Percentiles rank a stretch among this genome's conserved stretches.
Conservation (phyloP, 2,888 invertebrate species). For the Alloplasta piceator region DNA sequence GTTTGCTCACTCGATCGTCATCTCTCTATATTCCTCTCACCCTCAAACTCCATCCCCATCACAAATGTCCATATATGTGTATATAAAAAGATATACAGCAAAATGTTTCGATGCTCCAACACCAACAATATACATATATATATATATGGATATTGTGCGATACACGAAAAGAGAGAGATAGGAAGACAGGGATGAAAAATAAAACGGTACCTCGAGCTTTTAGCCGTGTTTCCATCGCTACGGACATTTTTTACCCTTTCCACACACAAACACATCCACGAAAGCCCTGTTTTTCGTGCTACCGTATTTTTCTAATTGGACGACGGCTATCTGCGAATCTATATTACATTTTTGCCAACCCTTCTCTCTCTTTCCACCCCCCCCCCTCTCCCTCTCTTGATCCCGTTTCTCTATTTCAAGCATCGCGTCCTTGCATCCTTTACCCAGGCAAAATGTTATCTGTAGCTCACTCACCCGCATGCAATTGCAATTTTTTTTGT, state of each 20-base stretch:
- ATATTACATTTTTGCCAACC: conserved; percentile 70
- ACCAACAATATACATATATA: neutral
- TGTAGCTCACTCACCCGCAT: conserved; percentile 54
- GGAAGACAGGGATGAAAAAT: conserved; percentile 49
- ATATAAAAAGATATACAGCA: conserved; percentile 37
- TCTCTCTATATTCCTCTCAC: conserved; percentile 26
- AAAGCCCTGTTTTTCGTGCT: conserved; percentile 47
- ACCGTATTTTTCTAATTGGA: conserved; percentile 77
- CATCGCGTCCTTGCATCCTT: conserved; percentile 47
- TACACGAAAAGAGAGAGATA: conserved; percentile 4
- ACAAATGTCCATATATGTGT: neutral
- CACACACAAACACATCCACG: conserved; percentile 32
- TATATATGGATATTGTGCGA: conserved; percentile 57
- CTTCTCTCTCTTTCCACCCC: neutral
- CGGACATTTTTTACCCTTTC: conserved; percentile 54
- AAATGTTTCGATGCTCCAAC: conserved; percentile 5
- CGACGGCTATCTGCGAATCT: conserved; percentile 75
- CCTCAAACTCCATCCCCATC: conserved; percentile 8
- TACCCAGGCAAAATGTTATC: conserved; percentile 54
- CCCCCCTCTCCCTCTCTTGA: conserved; percentile 39
- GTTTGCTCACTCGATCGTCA: conserved; percentile 50
- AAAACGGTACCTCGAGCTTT: conserved; percentile 52
- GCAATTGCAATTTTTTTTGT: conserved; percentile 55
- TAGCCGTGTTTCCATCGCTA: conserved; percentile 62
- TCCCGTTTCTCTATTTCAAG: conserved; percentile 55